A percentile compares a stretch with the other conserved stretches of the same genome.
phyloP scores from a whole-genome alignment of 2,113 vertebrate genomes.

The Caracal caracal region DNA sequence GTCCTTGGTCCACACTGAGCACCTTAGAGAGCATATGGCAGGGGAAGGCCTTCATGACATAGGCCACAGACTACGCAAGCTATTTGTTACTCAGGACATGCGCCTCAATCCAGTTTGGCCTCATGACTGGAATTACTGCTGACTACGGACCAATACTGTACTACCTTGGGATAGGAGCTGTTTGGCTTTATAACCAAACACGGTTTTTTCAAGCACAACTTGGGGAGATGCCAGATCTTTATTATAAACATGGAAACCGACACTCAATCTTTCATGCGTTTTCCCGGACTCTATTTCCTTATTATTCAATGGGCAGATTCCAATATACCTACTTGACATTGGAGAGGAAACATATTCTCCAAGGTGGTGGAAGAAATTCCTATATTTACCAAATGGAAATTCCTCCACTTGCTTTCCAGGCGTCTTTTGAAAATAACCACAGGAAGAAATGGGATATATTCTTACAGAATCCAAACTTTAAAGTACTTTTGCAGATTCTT shows the following conservation, averaged over 20 bases:
- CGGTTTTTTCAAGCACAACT: conserved; percentile 8
- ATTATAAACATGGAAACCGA: conserved; percentile 68
- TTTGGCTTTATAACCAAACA: conserved; percentile 51
- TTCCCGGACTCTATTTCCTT: conserved; percentile 59
- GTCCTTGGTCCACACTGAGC: neutral
- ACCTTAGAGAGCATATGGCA: conserved; percentile 3
- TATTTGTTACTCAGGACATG: conserved; percentile 15
- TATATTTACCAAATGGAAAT: conserved; percentile 77
- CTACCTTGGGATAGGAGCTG: conserved; percentile 13
- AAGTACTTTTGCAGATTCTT: conserved; percentile 77
- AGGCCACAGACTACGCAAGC: neutral
- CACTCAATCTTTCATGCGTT: conserved; percentile 44
- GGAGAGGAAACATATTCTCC: conserved; percentile 68
- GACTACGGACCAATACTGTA: neutral
- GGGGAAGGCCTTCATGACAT: neutral
- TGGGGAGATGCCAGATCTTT: conserved; percentile 54
- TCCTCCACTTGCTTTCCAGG: conserved; percentile 70
- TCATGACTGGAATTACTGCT: neutral
- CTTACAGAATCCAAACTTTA: conserved; percentile 59
- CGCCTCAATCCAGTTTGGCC: neutral
- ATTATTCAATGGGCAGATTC: conserved; percentile 52
- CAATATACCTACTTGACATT: conserved; percentile 60
- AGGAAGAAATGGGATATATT: conserved; percentile 65
- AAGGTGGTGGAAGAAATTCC: conserved; percentile 71
- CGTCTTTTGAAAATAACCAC: conserved; percentile 73